These are phyloP conservation scores for Kryptolebias ocellatus DNA, from an alignment of 2,797 vertebrate genomes.

Conservation along the genomic window DNA sequence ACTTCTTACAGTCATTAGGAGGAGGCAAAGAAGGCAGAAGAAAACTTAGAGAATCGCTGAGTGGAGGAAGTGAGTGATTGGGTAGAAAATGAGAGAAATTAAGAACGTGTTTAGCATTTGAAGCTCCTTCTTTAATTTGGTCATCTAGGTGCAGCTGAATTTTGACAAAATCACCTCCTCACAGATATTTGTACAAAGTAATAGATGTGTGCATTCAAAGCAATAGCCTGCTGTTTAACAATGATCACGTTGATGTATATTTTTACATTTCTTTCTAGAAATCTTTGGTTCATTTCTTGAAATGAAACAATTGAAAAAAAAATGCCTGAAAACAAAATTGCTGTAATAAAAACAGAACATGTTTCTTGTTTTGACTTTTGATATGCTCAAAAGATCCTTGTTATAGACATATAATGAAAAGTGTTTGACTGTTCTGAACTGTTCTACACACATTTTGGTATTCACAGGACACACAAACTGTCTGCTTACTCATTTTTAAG, in stretches of 20 bases:
- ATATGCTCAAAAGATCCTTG: constrained; percentile 84
- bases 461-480: constrained; percentile 81
- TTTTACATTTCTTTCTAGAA: constrained; percentile 82
- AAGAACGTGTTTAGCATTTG: constrained; percentile 64
- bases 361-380: constrained; percentile 83
- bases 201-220: constrained; percentile 71
- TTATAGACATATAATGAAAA: constrained; percentile 87
- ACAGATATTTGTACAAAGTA: constrained; percentile 77
- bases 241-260: constrained; percentile 73
- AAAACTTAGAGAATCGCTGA: constrained; percentile 55
- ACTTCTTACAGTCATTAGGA: constrained; percentile 61
- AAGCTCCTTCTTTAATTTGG: constrained; percentile 66
- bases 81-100: constrained; percentile 59
- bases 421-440: constrained; percentile 80
- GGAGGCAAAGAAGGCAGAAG: constrained; percentile 56
- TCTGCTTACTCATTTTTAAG: constrained; percentile 90
- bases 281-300: constrained; percentile 72
- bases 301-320: constrained; percentile 42
- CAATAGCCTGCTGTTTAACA: constrained; percentile 83
- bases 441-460: constrained; percentile 85
- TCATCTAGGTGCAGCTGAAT: constrained; percentile 71
- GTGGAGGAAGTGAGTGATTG: constrained; percentile 61
- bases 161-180: constrained; percentile 62
- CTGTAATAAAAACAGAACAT: constrained; percentile 60
- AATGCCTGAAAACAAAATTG: constrained; percentile 53